Conservation (phyloP, 1,140 invertebrate species). For the Ericerus pela region DNA sequence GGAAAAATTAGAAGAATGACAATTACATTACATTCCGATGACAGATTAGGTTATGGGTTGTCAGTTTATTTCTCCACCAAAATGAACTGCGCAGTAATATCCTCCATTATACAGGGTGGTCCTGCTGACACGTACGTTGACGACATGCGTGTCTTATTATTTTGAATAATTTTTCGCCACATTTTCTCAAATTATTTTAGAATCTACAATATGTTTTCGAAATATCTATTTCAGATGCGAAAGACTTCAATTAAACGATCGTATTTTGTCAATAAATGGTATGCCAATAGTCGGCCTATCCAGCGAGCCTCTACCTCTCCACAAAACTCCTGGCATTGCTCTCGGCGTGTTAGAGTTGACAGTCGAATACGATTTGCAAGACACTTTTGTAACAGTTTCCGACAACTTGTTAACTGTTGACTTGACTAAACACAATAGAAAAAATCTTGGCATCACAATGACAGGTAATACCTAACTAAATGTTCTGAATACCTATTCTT, state of each 20-base stretch:
- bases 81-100: constrained; percentile 34
- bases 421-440: constrained; percentile 52
- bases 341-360: constrained; percentile 13
- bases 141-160: neutral
- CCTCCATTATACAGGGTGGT: constrained; percentile 47
- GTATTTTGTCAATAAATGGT: constrained; percentile 61
- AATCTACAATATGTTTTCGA: no score
- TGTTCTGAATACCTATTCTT: neutral
- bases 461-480: constrained; percentile 39
- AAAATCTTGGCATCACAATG: constrained; percentile 72
- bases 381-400: constrained; percentile 74
- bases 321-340: constrained; percentile 11
- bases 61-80: neutral
- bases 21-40: constrained; percentile 8
- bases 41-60: constrained; percentile 7
- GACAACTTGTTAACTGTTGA: constrained; percentile 74
- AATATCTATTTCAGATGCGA: constrained; percentile 19
- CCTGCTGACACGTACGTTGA: constrained; percentile 51
- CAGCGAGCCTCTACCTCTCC: constrained; percentile 15
- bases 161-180: neutral
- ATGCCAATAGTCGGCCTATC: constrained; percentile 13
- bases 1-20: neutral
- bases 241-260: constrained; percentile 64
- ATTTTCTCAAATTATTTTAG: no score
- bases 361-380: constrained; percentile 79